Conservation (phyloP, 2,888 invertebrate genomes). For the Lypha dubia region DNA sequence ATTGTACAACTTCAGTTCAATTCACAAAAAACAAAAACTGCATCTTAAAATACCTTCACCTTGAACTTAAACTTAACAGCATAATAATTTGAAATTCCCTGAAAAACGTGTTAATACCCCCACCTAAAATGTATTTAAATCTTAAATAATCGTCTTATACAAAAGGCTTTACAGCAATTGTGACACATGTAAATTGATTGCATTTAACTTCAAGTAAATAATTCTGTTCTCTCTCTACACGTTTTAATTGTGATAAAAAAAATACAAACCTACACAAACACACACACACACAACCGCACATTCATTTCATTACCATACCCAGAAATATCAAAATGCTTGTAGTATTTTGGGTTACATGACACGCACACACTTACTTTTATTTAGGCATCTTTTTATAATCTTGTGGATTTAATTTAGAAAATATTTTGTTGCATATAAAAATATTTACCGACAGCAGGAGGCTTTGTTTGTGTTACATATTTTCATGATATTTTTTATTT, state of each 20-base stretch:
- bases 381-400: slow-evolving; percentile 19
- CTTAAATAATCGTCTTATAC: slow-evolving; percentile 22
- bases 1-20: background rate
- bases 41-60: slow-evolving; percentile 13
- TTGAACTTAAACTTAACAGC: slow-evolving; percentile 36
- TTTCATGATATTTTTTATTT: background rate
- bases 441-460: background rate
- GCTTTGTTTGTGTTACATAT: slow-evolving; percentile 12
- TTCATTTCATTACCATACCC: background rate
- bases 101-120: slow-evolving; percentile 7
- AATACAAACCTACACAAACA: slow-evolving; percentile 25
- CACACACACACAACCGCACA: too few relatives aligned
- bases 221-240: slow-evolving; percentile 4
- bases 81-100: slow-evolving; percentile 15
- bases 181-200: slow-evolving; percentile 39
- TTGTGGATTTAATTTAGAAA: slow-evolving; percentile 2
- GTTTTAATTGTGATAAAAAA: slow-evolving; percentile 7
- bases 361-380: background rate
- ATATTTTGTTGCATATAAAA: background rate
- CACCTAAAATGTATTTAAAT: slow-evolving; percentile 5
- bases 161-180: slow-evolving; percentile 26
- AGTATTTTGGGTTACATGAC: slow-evolving; percentile 2
- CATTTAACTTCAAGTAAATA: slow-evolving; percentile 19
- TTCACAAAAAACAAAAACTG: background rate
- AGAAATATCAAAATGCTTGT: background rate